Evolutionary conservation across 2,888 invertebrate genomes (phyloP), one percentile per base, ranked within the genome.

Genomic region (Eulithis prunata): DNA sequence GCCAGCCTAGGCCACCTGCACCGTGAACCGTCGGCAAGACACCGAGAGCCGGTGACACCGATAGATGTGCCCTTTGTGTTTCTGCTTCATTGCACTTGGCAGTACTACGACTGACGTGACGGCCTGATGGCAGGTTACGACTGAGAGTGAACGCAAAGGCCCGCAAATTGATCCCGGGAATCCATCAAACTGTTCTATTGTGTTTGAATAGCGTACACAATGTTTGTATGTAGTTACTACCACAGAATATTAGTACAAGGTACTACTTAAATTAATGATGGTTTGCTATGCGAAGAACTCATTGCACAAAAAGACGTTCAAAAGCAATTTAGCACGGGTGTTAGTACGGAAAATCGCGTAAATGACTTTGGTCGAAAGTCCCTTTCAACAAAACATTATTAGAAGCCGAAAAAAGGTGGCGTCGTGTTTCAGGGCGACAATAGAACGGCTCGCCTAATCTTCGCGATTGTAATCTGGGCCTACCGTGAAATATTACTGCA

Each of bases 1-100:
- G 59, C 67, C 62, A 56, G 59, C 68, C 62, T 57, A 71, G 73
- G 77, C 79, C 84, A 86, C 86, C 85, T 85, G 83, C 74, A 75
- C 70, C 57, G 53, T 53, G 41, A 5, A 10, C 0, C 41, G 41
- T 8, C 41, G 41, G 64, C 62, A 68, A 68, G 71, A 69, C 71
- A 66, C 62, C 64, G 57, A 61, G 63, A 66, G 69, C 69, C 70
- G 68, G 68, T 67, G 71, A 71, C 71, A 71, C 68, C 70, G 58
- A 71, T 68, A 65, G 69, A 70, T 68, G 64, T 67, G 69, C 69
- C 71, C 73, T 74, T 72, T 74, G 72, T 74, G 71, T 72, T 72
- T 71, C 69, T 72, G 71, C 72, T 74, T 67, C 67, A 74, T 68
- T 74, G 72, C 71, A 74, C 73, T 74, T 70, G 69, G 62, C 73